Base-by-base conservation (phyloP, 1,140 invertebrate genomes). In the Camponotus vicinus region DNA sequence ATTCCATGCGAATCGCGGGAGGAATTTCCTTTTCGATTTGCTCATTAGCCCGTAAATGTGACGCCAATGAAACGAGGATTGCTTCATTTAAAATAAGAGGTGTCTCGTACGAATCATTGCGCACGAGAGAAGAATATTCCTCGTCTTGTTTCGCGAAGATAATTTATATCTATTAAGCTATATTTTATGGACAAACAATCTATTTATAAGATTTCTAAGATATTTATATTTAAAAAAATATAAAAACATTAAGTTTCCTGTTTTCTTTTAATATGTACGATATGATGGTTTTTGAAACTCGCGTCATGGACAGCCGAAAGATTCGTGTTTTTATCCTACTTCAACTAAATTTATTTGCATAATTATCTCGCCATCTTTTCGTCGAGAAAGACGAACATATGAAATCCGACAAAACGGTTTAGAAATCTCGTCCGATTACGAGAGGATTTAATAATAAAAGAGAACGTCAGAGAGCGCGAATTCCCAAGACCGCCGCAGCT, bases 401-500 rank as follows among this genome's bases (percentile, higher is more conserved):
- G 4, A 52, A 13, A 21, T 64, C 27, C 18, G 15, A 34, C n/a
- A 11, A 82, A 82, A 73, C 7, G 21, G 32, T 3, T 21, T 18
- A 55, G 66, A 8, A 55, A 61, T 21, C 4, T 45, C 15, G 13
- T 75, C 40, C 21, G 34, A n/a, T 70, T 18, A 34, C 55, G 27
- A 71, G 37, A 8, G 8, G 45, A 13, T 80, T 61, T 71, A 71
- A 83, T 63, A n/a, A 52, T 52, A 18, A 52, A 52, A 83, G 49
- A 37, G 40, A 49, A 63, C 45, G 27, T 27, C 27, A 27, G 27
- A 27, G 66, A 57, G 83, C 52, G 76, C 59, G 77, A 79, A 75
- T 85, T 27, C 34, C 21, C n/a, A 73, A 73, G 67, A 82, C 37
- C 67, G 52, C 37, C 67, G 13, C 40, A 61, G 79, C 73, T 73